Conservation (phyloP, 1,140 invertebrate species). For the Pogonognathellus flavescens region DNA sequence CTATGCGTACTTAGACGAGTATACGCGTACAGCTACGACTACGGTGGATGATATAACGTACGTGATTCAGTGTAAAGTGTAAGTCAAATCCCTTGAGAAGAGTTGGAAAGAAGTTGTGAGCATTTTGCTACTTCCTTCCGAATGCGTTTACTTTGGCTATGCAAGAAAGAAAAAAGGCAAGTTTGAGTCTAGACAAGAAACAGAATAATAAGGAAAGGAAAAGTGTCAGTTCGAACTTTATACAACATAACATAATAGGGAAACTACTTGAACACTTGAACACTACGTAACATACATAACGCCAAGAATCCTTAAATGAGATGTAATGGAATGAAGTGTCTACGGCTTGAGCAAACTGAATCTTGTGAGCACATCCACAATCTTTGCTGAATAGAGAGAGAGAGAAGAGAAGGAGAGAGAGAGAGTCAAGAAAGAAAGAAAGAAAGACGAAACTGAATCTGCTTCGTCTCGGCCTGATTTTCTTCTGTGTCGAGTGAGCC, state of each 20-base stretch:
- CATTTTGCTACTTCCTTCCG: conserved; percentile 38
- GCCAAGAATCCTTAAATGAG: conserved; percentile 30
- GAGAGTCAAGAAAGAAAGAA: background rate
- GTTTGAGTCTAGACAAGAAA: conserved; percentile 39
- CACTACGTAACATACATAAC: conserved; percentile 31
- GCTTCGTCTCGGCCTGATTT: conserved; percentile 18
- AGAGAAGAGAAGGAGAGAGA: background rate
- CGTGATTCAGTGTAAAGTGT: conserved; percentile 32
- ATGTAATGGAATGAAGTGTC: conserved; percentile 36
- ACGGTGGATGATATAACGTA: conserved; percentile 10
- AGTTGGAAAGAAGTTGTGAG: conserved; percentile 32
- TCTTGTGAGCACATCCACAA: conserved; percentile 30
- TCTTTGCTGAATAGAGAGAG: background rate
- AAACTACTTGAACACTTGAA: conserved; percentile 39
- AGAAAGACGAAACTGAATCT: conserved; percentile 30
- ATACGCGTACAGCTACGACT: background rate
- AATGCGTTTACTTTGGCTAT: conserved; percentile 32
- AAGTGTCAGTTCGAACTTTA: conserved; percentile 36
- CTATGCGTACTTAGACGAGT: too few relatives aligned
- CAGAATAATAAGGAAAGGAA: conserved; percentile 34
- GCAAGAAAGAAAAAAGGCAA: conserved; percentile 26
- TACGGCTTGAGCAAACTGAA: conserved; percentile 17
- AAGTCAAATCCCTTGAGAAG: conserved; percentile 20
- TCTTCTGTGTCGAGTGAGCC: conserved; percentile 9
- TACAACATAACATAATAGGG: conserved; percentile 30